Evolutionary conservation across 2,888 invertebrate species (phyloP).

Genomic region (Polyommatus iphigenia): DNA sequence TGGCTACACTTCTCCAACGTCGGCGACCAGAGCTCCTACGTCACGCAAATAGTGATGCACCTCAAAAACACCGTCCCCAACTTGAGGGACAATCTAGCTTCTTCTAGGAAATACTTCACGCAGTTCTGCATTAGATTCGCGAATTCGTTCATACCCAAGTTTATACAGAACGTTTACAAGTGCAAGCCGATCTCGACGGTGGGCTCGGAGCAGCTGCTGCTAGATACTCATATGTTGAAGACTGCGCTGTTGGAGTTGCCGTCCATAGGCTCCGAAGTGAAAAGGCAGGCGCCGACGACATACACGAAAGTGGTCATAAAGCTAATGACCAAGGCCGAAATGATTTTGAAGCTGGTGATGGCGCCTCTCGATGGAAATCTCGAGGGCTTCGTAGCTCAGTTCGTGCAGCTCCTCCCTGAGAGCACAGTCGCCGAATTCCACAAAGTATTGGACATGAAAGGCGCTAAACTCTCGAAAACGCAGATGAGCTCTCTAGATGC

Average conservation of each 20-base stretch:
- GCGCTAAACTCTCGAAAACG: slow-evolving; percentile 72
- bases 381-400: slow-evolving; percentile 92
- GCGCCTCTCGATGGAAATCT: slow-evolving; percentile 87
- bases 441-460: slow-evolving; percentile 97
- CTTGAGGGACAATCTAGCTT: slow-evolving; percentile 93
- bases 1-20: slow-evolving; percentile 97
- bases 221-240: slow-evolving; percentile 97
- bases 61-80: slow-evolving; percentile 92
- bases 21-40: slow-evolving; percentile 98
- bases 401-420: slow-evolving; percentile 93
- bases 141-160: slow-evolving; percentile 96
- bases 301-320: slow-evolving; percentile 91
- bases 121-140: slow-evolving; percentile 98
- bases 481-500: slow-evolving; percentile 59
- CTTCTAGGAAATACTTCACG: slow-evolving; percentile 97
- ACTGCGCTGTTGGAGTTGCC: slow-evolving; percentile 97
- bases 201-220: slow-evolving; percentile 95
- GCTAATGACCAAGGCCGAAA: slow-evolving; percentile 98
- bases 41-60: slow-evolving; percentile 92
- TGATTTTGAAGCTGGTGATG: slow-evolving; percentile 99
- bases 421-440: slow-evolving; percentile 94
- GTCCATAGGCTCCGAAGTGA: slow-evolving; percentile 93
- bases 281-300: slow-evolving; percentile 93
- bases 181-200: slow-evolving; percentile 93
- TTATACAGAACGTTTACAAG: slow-evolving; percentile 93